phyloP scores from a whole-genome alignment of 2,113 vertebrate genomes.

The Dicrurus megarhynchus region DNA sequence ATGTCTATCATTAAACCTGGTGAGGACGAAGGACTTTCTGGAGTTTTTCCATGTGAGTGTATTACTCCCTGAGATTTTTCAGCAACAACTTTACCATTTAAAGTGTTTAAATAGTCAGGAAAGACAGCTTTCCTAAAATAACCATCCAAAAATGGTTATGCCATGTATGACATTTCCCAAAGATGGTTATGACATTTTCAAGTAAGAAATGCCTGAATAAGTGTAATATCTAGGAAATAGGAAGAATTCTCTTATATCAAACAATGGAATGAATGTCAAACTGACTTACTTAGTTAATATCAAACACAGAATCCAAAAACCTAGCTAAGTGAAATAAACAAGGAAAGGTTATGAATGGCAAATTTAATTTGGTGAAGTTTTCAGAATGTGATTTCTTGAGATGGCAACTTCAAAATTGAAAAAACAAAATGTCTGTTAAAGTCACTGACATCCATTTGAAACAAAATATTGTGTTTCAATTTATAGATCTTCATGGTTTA shows the following conservation, averaged over 20 bases:
- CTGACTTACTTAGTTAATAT: background rate
- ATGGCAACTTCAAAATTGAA: background rate
- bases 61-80: background rate
- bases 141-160: conserved; percentile 32
- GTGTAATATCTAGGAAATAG: background rate
- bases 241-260: background rate
- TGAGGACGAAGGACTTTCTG: background rate
- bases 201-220: background rate
- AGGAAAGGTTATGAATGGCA: background rate
- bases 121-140: conserved; percentile 53
- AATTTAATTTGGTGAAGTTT: background rate
- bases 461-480: background rate
- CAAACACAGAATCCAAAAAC: background rate
- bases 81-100: conserved; percentile 36
- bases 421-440: background rate
- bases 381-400: background rate
- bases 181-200: conserved; percentile 16
- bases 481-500: background rate
- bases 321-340: background rate
- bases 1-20: background rate
- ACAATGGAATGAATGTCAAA: background rate
- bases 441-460: background rate
- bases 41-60: background rate
- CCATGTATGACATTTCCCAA: conserved; percentile 6
- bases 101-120: conserved; percentile 23